Percentiles rank a stretch among this genome's conserved stretches.
Conservation (phyloP, 1,140 invertebrate genomes). For the Orchesella cincta region DNA sequence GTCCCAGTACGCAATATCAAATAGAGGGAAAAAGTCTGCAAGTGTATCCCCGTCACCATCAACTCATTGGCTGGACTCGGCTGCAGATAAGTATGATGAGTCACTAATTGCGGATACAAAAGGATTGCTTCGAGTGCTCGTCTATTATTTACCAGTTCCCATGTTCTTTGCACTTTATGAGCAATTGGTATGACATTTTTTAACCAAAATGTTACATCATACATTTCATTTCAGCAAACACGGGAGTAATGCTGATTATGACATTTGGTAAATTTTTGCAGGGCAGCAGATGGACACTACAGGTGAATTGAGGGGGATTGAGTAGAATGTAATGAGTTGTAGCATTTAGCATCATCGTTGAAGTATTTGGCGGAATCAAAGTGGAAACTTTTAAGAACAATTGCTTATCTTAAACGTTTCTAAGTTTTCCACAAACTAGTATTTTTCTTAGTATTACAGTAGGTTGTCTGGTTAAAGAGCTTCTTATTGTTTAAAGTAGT, state of each 20-base stretch:
- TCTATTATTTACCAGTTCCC: conserved; percentile 63
- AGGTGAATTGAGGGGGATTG: no score
- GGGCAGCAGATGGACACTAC: conserved; percentile 66
- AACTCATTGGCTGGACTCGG: conserved; percentile 65
- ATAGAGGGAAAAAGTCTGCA: not conserved
- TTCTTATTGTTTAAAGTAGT: no score
- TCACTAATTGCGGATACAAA: conserved; percentile 61
- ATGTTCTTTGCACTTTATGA: conserved; percentile 66
- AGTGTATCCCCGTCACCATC: not conserved
- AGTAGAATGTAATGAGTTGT: no score
- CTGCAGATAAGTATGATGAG: conserved; percentile 59
- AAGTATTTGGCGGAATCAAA: no score
- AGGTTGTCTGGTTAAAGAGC: no score
- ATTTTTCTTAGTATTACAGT: no score
- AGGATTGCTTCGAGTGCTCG: conserved; percentile 58
- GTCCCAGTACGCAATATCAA: not conserved
- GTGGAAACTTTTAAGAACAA: no score
- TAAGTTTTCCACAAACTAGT: no score
- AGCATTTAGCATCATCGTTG: no score
- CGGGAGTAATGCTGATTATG: not conserved
- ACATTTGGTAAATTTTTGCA: conserved; percentile 41
- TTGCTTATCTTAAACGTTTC: no score
- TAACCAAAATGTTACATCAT: conserved; percentile 22
- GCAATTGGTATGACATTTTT: conserved; percentile 53
- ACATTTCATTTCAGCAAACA: not conserved